Base-by-base conservation (phyloP, 2,113 vertebrate species). In the Phycodurus eques region DNA sequence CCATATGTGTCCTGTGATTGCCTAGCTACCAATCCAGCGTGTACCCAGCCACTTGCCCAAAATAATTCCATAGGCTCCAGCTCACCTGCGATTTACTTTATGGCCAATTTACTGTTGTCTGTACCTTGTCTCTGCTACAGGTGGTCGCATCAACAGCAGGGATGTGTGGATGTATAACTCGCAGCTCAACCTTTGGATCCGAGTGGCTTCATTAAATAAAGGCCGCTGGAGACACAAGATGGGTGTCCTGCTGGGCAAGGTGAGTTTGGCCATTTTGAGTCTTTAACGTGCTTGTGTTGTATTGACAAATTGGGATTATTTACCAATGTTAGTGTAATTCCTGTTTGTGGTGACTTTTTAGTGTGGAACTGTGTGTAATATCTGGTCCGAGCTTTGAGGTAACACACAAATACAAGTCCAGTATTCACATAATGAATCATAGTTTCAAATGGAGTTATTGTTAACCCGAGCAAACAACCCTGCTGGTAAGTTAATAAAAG, bases 91-190 rank as follows among this genome's bases (percentile, higher is more conserved):
- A 27, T 27, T 27, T 27, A 39, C 35, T 39, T 39, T 17, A 53
- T 49, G 33, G 15, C 22, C 12, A 11, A 35, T n/a, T 33, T 33
- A 15, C 39, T 42, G 13, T 27, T 22, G 10, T 22, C 20, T 12
- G 63, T 8, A 31, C 42, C 47, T 20, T 63, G 56, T 15, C 79
- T 14, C 0, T 15, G 73, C 69, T 87, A 67, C 79, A 99, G 98
- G 98, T 73, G 98, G 98, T 79, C 96, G 98, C 84, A 98, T 99
- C 88, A 99, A 99, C 87, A 95, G 95, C 84, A 94, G 96, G 57
- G 96, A 98, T 77, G 98, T 99, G 71, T 99, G 98, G 98, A 97
- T 99, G 93, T 99, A 99, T 83, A 98, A 98, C 89, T 99, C 97
- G 22, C 96, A 99, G 83, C 95, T 99, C 80, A 98, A 99, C 85